These are phyloP conservation scores for Thalassaphorura encarpata DNA, from an alignment of 1,140 invertebrate species.

Conservation along the genomic window DNA sequence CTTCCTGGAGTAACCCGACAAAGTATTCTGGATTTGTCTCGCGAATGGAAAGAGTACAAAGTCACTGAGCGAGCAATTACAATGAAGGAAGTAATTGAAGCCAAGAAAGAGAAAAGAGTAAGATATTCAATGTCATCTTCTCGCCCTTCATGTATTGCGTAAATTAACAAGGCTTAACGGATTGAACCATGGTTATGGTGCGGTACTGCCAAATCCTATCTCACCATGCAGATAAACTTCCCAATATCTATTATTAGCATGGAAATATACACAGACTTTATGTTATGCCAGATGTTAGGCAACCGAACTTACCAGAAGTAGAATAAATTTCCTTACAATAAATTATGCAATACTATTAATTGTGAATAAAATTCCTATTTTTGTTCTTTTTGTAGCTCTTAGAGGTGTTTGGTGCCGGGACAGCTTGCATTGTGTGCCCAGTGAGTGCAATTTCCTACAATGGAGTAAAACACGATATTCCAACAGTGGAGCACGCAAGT, in stretches of 20 bases:
- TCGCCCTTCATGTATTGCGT: no score
- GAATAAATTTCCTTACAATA: no score
- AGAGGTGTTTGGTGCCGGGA: constrained; percentile 91
- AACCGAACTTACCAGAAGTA: no score
- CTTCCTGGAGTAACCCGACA: constrained; percentile 86
- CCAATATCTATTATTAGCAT: no score
- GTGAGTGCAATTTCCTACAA: constrained; percentile 68
- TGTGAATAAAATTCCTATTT: no score
- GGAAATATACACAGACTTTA: no score
- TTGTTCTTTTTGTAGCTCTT: constrained; percentile 53
- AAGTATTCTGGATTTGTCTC: constrained; percentile 69
- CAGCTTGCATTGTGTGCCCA: constrained; percentile 85
- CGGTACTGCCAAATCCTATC: neutral
- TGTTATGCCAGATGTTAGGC: no score
- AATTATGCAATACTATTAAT: constrained; percentile 4
- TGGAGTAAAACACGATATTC: constrained; percentile 53
- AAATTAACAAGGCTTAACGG: no score
- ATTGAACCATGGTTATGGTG: neutral
- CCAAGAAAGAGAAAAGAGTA: constrained; percentile 72
- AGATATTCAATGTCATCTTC: no score
- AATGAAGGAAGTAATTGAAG: constrained; percentile 69
- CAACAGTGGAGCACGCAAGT: constrained; percentile 58
- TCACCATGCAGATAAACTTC: neutral
- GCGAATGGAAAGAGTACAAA: constrained; percentile 77
- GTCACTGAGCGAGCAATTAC: constrained; percentile 73